Evolutionary conservation across 2,797 vertebrate species (phyloP), one percentile per base, ranked within the genome.

Genomic region (Pygocentrus nattereri): DNA sequence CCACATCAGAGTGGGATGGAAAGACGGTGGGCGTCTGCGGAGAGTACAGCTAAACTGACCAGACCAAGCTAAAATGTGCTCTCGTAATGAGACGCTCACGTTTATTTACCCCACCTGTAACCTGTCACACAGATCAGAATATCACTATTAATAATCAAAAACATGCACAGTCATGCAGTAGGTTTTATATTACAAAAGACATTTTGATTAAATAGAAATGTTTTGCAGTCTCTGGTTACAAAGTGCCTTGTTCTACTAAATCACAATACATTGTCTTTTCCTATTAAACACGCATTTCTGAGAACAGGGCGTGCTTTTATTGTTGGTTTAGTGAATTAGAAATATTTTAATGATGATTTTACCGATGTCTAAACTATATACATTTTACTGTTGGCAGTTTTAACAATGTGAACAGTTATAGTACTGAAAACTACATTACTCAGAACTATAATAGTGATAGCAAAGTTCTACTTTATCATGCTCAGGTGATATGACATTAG

Each of bases 1-100:
- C 92, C 81, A 96, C 93, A 0, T 76, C 92, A 0, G 92, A 96
- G 80, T 97, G 97, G 73, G 91, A 97, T 0, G 85, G 94, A 18
- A 96, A 96, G 86, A 91, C 85, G 0, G 93, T 96, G 30, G 96
- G 97, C 44, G 76, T 97, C 71, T 95, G 90, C 47, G 94, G 93
- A 65, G 91, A 96, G n/a, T 97, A 97, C 58, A 91, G 90, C 71
- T 90, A 87, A 88, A 76, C 52, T 31, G 50, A 30, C 21, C 16
- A 38, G 23, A 4, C 34, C 13, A n/a, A 64, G 2, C 59, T 52
- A 34, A 16, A 61, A 68, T 69, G 4, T 44, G 19, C 47, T 23
- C 16, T 34, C 80, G 23, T 72, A 50, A 64, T 10, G 34, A 41
- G 21, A 27, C 4, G 3, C 18, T 52, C 38, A 27, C 13, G 34